Percentiles rank a stretch among this genome's conserved stretches.
phyloP scores from a whole-genome alignment of 2,888 invertebrate genomes.

The Sinelater perroti region DNA sequence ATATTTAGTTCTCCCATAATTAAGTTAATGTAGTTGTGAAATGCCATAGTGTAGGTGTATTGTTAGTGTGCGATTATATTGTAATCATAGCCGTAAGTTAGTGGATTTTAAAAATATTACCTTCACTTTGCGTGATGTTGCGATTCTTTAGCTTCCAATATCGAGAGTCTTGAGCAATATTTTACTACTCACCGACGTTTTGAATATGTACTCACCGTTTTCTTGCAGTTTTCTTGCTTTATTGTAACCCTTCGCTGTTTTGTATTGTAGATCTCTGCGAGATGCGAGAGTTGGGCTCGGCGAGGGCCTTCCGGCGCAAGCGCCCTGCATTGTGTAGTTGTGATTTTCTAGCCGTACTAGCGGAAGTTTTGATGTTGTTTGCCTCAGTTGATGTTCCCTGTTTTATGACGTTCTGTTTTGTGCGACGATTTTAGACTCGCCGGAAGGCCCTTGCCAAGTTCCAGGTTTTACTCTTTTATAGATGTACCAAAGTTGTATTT shows the following conservation, averaged over 20 bases:
- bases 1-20: slow-evolving; percentile 31
- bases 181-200: slow-evolving; percentile 31
- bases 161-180: slow-evolving; percentile 33
- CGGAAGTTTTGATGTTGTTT: too few species aligned
- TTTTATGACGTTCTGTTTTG: too few species aligned
- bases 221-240: slow-evolving; percentile 21
- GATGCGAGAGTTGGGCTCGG: too few species aligned
- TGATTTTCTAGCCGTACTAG: too few species aligned
- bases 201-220: slow-evolving; percentile 22
- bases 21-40: slow-evolving; percentile 55
- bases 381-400: too few species aligned
- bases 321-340: too few species aligned
- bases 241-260: slow-evolving; percentile 20
- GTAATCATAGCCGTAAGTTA: slow-evolving; percentile 37
- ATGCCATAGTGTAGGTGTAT: slow-evolving; percentile 56
- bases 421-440: not conserved
- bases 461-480: slow-evolving; percentile 18
- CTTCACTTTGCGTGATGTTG: slow-evolving; percentile 25
- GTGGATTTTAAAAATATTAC: slow-evolving; percentile 34
- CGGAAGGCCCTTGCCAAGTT: too few species aligned
- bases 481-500: slow-evolving; percentile 38
- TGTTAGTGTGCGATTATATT: slow-evolving; percentile 56
- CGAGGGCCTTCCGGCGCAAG: too few species aligned
- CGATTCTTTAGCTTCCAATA: slow-evolving; percentile 38
- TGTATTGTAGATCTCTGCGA: not conserved